These are phyloP conservation scores for Malurus leucopterus DNA, from an alignment of 2,797 vertebrate species.

Conservation along the genomic window DNA sequence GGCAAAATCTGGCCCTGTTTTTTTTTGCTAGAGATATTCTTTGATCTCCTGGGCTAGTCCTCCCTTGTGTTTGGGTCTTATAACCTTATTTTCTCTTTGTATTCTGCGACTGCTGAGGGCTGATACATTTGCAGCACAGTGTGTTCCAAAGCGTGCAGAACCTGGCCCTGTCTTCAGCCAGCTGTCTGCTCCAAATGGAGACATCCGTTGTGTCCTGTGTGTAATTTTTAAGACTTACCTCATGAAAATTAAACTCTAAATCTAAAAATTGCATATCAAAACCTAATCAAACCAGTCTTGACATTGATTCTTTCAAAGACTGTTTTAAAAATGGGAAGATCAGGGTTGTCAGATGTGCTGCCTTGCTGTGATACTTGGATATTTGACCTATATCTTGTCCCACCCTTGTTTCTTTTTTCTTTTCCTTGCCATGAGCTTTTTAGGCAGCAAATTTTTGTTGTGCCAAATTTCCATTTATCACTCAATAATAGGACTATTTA, in stretches of 20 bases:
- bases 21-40: not conserved
- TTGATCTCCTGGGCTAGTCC: not conserved
- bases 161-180: constrained; percentile 1
- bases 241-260: not conserved
- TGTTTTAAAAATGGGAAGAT: not conserved
- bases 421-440: not conserved
- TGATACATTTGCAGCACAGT: not conserved
- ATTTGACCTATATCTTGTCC: not conserved
- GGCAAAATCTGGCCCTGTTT: not conserved
- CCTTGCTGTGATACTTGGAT: not conserved
- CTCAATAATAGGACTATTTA: not conserved
- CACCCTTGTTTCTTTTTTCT: not conserved
- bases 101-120: not conserved
- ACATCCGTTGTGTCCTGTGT: not conserved
- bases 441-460: not conserved
- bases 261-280: not conserved
- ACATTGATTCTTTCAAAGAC: not conserved
- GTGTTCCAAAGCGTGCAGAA: not conserved
- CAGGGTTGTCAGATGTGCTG: not conserved
- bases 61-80: not conserved
- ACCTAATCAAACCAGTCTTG: not conserved
- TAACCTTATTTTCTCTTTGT: not conserved
- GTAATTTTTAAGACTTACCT: not conserved
- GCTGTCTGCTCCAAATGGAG: constrained; percentile 1
- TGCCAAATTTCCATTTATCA: not conserved